A percentile compares a stretch with the other conserved stretches of the same genome.
Evolutionary conservation across 2,113 vertebrate species (phyloP).

Genomic region (Bettongia penicillata): DNA sequence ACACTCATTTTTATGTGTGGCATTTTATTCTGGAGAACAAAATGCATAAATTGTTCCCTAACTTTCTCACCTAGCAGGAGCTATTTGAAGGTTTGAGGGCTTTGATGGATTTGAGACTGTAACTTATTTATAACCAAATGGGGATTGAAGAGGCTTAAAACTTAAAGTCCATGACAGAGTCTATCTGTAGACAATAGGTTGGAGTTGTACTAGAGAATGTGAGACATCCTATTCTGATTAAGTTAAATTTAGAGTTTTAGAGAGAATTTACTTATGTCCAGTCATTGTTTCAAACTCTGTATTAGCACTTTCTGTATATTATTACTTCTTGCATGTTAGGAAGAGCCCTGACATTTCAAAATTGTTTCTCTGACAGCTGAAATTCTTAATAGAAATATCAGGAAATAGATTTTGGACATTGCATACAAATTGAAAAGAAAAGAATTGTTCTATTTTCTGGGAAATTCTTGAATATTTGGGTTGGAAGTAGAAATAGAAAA

Average conservation of each 20-base stretch:
- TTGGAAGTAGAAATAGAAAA: not conserved
- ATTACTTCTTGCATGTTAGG: not conserved
- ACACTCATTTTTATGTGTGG: not conserved
- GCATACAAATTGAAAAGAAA: not conserved
- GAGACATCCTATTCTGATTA: not conserved
- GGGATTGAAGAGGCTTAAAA: not conserved
- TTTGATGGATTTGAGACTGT: not conserved
- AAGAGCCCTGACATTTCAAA: not conserved
- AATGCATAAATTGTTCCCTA: slow-evolving; percentile 4
- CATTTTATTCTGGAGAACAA: slow-evolving; percentile 9
- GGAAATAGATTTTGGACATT: not conserved
- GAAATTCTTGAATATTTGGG: not conserved
- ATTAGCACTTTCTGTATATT: not conserved
- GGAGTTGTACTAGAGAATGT: not conserved
- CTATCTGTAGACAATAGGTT: not conserved
- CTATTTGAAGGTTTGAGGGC: not conserved
- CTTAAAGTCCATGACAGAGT: not conserved
- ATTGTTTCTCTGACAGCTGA: not conserved
- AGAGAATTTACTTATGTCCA: not conserved
- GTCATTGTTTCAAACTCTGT: not conserved
- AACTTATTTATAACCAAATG: not conserved
- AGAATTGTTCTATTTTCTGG: not conserved
- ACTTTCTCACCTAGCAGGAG: not conserved
- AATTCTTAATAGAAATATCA: not conserved
- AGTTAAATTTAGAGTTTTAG: not conserved